Evolutionary conservation across 2,113 vertebrate species (phyloP), one percentile per base, ranked within the genome.

Genomic region (Accipiter virgatus): DNA sequence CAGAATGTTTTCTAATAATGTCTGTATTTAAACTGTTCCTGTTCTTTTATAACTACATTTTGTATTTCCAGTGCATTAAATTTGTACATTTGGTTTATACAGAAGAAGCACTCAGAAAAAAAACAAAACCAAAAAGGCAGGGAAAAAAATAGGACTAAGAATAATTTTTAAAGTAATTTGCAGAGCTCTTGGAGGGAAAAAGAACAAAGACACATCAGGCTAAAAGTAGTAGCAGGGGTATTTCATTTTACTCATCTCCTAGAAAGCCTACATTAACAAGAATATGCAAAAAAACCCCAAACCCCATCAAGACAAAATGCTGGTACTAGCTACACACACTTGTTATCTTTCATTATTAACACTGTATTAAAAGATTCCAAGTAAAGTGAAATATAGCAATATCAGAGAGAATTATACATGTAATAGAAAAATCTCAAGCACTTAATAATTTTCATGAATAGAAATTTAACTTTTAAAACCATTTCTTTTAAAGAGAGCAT

Each of bases 181-280:
- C 78, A 67, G 82, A 95, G 40, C 62, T 80, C 56, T 59, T 90
- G 73, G 73, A 95, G 90, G 83, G 48, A 73, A 75, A 97, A 95
- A 96, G 92, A 97, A 93, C 95, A 97, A 97, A 97, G 81, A 34
- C 67, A 75, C 29, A 53, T 93, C 61, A 96, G 67, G 82, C 36
- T 95, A 93, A 92, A 97, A 93, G 86, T 66, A 79, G 65, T 62
- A 43, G 93, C 75, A 47, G 50, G 40, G 70, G 19, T 95, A 63
- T 95, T 95, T 95, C 2, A 3, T 94, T 96, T 95, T 94, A 63
- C 47, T 94, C 10, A 5, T 90, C 65, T 97, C 56, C 21, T 86
- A 91, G 70, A 77, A 95, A 96, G 59, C 56, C 71, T 90, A 40
- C 36, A 10, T 90, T 92, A 91, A 86, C 16, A 38, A 74, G 61